Conservation (phyloP, 2,797 vertebrate species). For the Botia kubotai region DNA sequence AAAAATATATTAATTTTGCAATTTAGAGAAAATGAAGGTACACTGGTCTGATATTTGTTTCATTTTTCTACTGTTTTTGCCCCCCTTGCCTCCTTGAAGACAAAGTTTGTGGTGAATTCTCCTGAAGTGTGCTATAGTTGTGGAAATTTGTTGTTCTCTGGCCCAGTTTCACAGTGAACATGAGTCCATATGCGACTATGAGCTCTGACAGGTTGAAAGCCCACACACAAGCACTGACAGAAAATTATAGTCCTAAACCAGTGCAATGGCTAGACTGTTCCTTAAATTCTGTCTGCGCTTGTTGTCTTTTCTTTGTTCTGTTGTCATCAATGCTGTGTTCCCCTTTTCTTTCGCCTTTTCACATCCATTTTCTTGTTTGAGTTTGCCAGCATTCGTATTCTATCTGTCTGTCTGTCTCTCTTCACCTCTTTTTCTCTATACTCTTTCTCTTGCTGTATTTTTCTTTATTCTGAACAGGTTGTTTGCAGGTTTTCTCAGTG, state of each 20-base stretch:
- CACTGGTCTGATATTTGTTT: too few relatives aligned
- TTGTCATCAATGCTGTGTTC: slow-evolving; percentile 27
- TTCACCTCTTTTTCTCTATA: neutral
- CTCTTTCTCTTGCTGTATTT: neutral
- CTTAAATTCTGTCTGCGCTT: slow-evolving; percentile 16
- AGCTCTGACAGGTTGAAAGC: slow-evolving; percentile 40
- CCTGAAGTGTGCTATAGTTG: neutral
- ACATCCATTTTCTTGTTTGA: neutral
- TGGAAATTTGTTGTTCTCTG: slow-evolving; percentile 24
- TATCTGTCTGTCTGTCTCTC: slow-evolving; percentile 10
- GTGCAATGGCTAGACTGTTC: slow-evolving; percentile 11
- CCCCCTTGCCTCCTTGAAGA: too few relatives aligned
- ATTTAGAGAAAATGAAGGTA: too few relatives aligned
- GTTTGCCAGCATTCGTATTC: slow-evolving; percentile 1
- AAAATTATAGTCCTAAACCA: slow-evolving; percentile 33
- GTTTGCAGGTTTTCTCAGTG: slow-evolving; percentile 17
- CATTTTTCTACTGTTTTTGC: too few relatives aligned
- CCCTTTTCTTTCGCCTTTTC: neutral
- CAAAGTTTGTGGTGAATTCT: neutral
- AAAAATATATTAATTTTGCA: too few relatives aligned
- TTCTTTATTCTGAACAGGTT: slow-evolving; percentile 24
- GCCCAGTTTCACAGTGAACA: slow-evolving; percentile 31
- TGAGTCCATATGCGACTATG: slow-evolving; percentile 26
- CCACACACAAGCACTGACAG: slow-evolving; percentile 42
- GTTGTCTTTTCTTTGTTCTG: slow-evolving; percentile 32